A percentile compares a stretch with the other conserved stretches of the same genome.
Conservation (phyloP, 2,113 vertebrate species). For the Gambusia affinis region DNA sequence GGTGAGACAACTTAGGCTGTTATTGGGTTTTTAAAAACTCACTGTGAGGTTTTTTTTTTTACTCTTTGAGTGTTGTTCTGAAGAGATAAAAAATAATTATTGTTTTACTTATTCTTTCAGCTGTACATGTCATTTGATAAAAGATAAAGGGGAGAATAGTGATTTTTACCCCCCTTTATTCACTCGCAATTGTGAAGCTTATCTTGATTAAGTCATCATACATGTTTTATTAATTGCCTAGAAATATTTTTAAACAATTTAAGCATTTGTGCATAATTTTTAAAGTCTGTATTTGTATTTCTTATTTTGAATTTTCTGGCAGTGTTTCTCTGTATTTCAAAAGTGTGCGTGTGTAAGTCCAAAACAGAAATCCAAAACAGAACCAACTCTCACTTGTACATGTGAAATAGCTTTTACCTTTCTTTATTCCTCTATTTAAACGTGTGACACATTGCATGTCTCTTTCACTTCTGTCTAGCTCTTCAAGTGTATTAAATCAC, state of each 20-base stretch:
- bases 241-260: background rate
- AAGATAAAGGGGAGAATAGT: background rate
- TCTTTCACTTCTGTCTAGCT: background rate
- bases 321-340: background rate
- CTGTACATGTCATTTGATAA: background rate
- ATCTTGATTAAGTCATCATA: too few species aligned
- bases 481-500: background rate
- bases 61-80: background rate
- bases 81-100: background rate
- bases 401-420: background rate
- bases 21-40: background rate
- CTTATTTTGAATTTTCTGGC: background rate
- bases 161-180: too few species aligned
- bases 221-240: too few species aligned
- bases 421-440: background rate
- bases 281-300: background rate
- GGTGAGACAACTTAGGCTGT: slow-evolving; percentile 75
- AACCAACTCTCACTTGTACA: background rate
- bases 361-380: background rate
- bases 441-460: too few species aligned
- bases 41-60: background rate
- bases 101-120: background rate
- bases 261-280: background rate
- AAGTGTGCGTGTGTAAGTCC: background rate
- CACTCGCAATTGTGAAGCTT: too few species aligned